Percentiles rank a stretch among this genome's conserved stretches.
phyloP scores from a whole-genome alignment of 2,113 vertebrate genomes.

The Bettongia penicillata region DNA sequence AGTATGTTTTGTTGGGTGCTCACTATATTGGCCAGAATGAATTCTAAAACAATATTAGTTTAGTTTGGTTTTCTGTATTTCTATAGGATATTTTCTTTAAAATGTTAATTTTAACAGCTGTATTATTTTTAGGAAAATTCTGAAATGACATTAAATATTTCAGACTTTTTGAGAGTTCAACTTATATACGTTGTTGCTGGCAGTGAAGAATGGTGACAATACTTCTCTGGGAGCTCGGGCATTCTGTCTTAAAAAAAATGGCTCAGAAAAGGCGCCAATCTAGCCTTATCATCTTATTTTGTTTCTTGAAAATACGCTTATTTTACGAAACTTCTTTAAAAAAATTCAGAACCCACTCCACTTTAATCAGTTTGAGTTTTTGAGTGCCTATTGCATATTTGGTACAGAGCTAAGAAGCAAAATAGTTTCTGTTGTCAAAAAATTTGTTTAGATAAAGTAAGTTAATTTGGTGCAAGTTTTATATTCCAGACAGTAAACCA shows the following conservation, averaged over 20 bases:
- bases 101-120: background rate
- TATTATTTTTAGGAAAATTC: background rate
- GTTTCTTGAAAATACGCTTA: background rate
- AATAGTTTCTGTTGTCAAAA: background rate
- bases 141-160: background rate
- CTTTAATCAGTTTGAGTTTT: background rate
- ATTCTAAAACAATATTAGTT: background rate
- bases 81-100: constrained; percentile 32
- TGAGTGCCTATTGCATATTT: background rate
- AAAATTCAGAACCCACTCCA: background rate
- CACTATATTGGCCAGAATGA: constrained; percentile 3
- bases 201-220: background rate
- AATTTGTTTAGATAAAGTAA: background rate
- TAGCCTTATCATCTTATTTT: background rate
- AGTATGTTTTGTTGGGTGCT: constrained; percentile 16
- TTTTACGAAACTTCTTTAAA: background rate
- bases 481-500: background rate
- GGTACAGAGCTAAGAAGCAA: background rate
- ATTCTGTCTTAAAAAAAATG: background rate
- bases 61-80: background rate
- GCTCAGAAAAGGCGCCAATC: background rate
- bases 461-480: background rate
- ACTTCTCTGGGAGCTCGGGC: background rate
- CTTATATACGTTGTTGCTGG: background rate
- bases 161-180: constrained; percentile 11